Evolutionary conservation across 2,797 vertebrate species (phyloP).

Genomic region (Centroberyx gerrardi): DNA sequence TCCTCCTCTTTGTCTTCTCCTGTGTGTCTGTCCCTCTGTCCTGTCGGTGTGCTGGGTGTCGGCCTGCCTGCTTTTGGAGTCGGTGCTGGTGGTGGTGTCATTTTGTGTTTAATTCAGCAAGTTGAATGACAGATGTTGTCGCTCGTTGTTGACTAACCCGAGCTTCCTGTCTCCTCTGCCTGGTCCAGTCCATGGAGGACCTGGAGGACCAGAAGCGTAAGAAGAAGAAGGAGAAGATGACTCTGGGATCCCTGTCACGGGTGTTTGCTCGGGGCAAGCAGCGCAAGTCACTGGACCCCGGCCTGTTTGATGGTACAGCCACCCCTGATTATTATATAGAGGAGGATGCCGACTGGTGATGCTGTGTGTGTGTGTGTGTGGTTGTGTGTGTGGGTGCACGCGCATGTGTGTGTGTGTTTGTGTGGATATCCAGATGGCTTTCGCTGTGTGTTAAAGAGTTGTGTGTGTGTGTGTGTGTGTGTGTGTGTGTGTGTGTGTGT

Average conservation of each 20-base stretch:
- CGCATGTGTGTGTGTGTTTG: conserved; percentile 16
- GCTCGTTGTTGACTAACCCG: conserved; percentile 4
- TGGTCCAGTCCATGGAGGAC: conserved; percentile 95
- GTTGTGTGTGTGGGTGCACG: conserved; percentile 53
- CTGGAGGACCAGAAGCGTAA: conserved; percentile 99
- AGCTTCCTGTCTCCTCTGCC: conserved; percentile 29
- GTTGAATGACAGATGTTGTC: neutral
- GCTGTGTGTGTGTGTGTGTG: conserved; percentile 62
- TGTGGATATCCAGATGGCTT: conserved; percentile 49
- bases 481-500: conserved; percentile 23
- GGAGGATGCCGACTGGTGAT: conserved; percentile 99
- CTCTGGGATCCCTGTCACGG: conserved; percentile 96
- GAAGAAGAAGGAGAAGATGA: conserved; percentile 99
- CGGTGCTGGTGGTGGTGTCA: conserved; percentile 45
- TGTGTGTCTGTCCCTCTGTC: conserved; percentile 62
- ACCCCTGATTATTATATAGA: conserved; percentile 98
- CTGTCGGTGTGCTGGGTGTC: conserved; percentile 56
- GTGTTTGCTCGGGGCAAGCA: conserved; percentile 97
- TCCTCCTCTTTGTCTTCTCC: conserved; percentile 33
- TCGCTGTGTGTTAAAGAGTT: conserved; percentile 56
- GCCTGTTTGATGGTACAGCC: conserved; percentile 96
- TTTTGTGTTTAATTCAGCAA: conserved; percentile 11
- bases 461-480: conserved; percentile 29
- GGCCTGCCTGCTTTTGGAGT: conserved; percentile 48
- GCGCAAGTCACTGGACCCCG: conserved; percentile 96